Conservation (phyloP, 1,140 invertebrate genomes). For the Drosophila rufa region DNA sequence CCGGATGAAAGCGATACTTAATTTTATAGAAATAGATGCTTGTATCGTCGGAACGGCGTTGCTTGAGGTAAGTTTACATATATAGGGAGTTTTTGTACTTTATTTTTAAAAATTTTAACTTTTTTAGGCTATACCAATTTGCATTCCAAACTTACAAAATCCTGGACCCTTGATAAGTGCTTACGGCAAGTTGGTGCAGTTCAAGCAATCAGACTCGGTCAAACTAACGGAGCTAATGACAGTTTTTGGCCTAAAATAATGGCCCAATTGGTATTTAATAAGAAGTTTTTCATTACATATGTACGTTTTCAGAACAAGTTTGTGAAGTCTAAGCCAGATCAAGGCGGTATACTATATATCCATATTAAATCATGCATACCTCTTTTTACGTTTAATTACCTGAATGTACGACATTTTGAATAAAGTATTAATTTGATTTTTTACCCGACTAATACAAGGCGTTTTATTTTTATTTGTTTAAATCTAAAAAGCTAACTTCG, state of each 20-base stretch:
- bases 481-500: no score
- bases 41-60: neutral
- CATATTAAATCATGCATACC: neutral
- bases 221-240: neutral
- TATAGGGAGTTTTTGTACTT: neutral
- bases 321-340: neutral
- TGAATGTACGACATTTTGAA: no score
- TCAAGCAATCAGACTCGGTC: neutral
- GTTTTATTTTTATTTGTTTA: no score
- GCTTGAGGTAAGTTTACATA: neutral
- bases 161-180: neutral
- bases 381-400: neutral
- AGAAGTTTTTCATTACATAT: no score
- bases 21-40: no score
- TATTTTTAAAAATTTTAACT: no score
- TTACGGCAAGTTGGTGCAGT: neutral
- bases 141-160: neutral
- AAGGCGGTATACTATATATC: neutral
- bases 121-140: neutral
- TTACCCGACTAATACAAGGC: no score
- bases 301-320: no score
- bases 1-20: rapidly evolving
- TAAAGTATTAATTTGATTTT: no score
- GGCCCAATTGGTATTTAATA: no score
- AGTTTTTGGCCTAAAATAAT: neutral